phyloP scores from a whole-genome alignment of 2,888 invertebrate genomes.

The Athrips mouffetella region DNA sequence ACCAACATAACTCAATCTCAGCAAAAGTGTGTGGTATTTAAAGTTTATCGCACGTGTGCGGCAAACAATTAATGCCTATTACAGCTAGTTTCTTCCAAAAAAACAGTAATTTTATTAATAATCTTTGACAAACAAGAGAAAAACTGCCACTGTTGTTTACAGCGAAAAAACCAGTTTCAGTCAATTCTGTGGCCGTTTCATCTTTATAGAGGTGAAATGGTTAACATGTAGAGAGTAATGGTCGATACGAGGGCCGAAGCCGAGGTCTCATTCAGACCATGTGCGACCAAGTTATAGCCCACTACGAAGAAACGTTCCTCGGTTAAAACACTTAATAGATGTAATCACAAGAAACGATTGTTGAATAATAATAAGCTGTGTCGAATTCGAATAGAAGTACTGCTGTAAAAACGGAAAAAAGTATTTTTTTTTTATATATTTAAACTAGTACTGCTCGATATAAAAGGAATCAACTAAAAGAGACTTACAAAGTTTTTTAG shows the following conservation, averaged over 20 bases:
- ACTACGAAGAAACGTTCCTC: slow-evolving; percentile 1
- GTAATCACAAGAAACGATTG: background rate
- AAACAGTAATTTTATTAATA: too few relatives aligned
- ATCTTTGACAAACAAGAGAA: background rate
- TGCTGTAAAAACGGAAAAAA: too few relatives aligned
- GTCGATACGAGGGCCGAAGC: slow-evolving; percentile 6
- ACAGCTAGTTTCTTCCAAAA: too few relatives aligned
- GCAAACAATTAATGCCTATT: too few relatives aligned
- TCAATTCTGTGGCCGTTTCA: slow-evolving; percentile 1
- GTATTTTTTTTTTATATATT: too few relatives aligned
- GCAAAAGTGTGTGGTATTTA: too few relatives aligned
- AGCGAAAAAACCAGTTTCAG: slow-evolving; percentile 1
- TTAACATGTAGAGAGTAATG: slow-evolving; percentile 3
- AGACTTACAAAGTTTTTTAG: too few relatives aligned
- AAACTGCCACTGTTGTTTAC: slow-evolving; percentile 2
- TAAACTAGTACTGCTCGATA: too few relatives aligned
- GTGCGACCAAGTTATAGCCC: background rate
- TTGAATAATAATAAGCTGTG: background rate
- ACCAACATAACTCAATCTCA: too few relatives aligned
- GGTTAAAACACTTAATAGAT: slow-evolving; percentile 7
- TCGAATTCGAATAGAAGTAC: too few relatives aligned
- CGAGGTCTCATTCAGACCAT: slow-evolving; percentile 1
- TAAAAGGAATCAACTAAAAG: too few relatives aligned
- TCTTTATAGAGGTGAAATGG: background rate
- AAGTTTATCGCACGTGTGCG: too few relatives aligned